phyloP scores from a whole-genome alignment of 2,113 vertebrate genomes.

The Halcyon senegalensis region DNA sequence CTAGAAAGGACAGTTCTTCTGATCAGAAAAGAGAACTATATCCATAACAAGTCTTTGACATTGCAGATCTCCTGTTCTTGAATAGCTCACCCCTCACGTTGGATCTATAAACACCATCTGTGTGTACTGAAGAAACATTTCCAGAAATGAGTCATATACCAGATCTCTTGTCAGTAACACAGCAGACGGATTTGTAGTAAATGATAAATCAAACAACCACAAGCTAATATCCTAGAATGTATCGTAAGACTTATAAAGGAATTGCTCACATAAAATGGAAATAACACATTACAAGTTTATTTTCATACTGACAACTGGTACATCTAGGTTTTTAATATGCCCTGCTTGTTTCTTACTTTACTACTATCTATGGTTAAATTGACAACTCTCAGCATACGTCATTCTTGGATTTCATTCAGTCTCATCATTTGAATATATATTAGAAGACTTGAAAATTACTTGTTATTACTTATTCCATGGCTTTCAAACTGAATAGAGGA shows the following conservation, averaged over 20 bases:
- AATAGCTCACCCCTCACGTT: not conserved
- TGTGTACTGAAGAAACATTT: conserved; percentile 15
- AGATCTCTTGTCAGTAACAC: conserved; percentile 15
- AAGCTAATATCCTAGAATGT: not conserved
- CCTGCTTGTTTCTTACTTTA: not conserved
- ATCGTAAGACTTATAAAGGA: not conserved
- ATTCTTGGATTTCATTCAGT: not conserved
- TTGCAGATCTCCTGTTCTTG: not conserved
- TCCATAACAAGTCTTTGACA: not conserved
- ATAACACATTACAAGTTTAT: not conserved
- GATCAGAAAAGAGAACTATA: not conserved
- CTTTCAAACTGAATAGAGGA: not conserved
- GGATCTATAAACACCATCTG: conserved; percentile 62
- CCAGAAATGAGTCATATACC: conserved; percentile 52
- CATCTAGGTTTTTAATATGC: not conserved
- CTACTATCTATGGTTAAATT: not conserved
- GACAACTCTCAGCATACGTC: not conserved
- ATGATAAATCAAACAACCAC: conserved; percentile 37
- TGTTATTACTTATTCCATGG: not conserved
- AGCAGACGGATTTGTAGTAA: not conserved
- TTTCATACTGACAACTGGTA: not conserved
- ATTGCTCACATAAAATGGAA: not conserved
- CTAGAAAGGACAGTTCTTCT: not conserved
- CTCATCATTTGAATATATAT: not conserved
- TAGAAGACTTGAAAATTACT: not conserved